phyloP scores from a whole-genome alignment of 2,797 vertebrate genomes.

The Danio tinwini region DNA sequence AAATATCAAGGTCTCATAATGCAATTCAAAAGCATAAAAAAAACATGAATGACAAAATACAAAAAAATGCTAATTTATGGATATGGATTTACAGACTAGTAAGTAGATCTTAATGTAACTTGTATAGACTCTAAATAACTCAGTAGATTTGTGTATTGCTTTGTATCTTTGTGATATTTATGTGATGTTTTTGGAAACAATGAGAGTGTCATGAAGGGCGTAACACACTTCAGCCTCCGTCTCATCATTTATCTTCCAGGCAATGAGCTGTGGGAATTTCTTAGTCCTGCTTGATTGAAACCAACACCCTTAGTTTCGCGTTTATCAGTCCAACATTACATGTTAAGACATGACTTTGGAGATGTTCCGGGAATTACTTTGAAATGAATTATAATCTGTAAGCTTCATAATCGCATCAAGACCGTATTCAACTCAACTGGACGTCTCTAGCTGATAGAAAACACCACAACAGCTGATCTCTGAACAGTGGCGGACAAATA shows the following conservation, averaged over 20 bases:
- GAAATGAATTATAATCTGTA: slow-evolving; percentile 11
- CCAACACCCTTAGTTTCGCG: slow-evolving; percentile 41
- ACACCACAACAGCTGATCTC: no score
- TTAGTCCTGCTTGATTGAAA: slow-evolving; percentile 43
- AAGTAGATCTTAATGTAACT: background rate
- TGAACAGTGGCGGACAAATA: no score
- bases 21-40: no score
- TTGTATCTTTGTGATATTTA: slow-evolving; percentile 36
- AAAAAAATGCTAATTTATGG: no score
- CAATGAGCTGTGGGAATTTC: slow-evolving; percentile 44
- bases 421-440: slow-evolving; percentile 14
- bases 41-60: no score
- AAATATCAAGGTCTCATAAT: no score
- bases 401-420: slow-evolving; percentile 4
- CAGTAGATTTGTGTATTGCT: background rate
- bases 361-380: slow-evolving; percentile 46
- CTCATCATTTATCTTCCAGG: slow-evolving; percentile 45
- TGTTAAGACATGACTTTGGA: slow-evolving; percentile 36
- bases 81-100: no score
- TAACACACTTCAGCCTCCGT: slow-evolving; percentile 49
- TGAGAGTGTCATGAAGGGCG: slow-evolving; percentile 46
- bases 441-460: background rate
- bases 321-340: slow-evolving; percentile 47
- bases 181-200: slow-evolving; percentile 29
- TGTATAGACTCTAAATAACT: slow-evolving; percentile 10